Evolutionary conservation across 2,888 invertebrate genomes (phyloP), one percentile per base, ranked within the genome.

Genomic region (Apotomis turbidana): DNA sequence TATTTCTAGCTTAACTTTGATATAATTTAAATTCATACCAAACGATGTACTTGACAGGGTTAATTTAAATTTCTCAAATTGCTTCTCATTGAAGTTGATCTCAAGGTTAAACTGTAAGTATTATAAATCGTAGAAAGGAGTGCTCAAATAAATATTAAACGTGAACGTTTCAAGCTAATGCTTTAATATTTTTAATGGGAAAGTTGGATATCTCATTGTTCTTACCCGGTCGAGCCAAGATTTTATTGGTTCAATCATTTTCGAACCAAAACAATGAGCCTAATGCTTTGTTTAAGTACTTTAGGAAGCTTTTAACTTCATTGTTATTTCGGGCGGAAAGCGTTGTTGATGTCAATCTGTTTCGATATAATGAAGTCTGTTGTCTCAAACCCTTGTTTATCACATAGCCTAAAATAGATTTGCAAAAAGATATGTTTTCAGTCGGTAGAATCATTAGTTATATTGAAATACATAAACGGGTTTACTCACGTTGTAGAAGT

Each of bases 21-120:
- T 38, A 58, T 49, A 8, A 49, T 58, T 58, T 12, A 38, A 58
- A 58, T 58, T 58, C 6, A 58, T 58, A 58, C 38, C 38, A 38
- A 6, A 15, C 38, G 73, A 76, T 77, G 78, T 75, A 80, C 78
- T 78, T 76, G 74, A 76, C 73, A 68, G 75, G 76, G 73, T 73
- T 74, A 76, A 78, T 79, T 77, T 77, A 78, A 76, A 75, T 74
- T 77, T 73, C 74, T 78, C 75, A 74, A 75, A 54, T 46, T 61
- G 54, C 27, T 27, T 41, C 61, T 61, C 41, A 44, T 27, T 46
- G 36, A 69, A 61, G n/a, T 61, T 12, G 44, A 9, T 55, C 13
- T 6, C 5, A 36, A 55, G 61, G 61, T 61, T 54, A 38, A 49
- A 36, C 36, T 46, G 38, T 10, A 46, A 46, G 27, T 27, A 61